Evolutionary conservation across 2,888 invertebrate genomes (phyloP).

Genomic region (Lepetodrilus schrolli): DNA sequence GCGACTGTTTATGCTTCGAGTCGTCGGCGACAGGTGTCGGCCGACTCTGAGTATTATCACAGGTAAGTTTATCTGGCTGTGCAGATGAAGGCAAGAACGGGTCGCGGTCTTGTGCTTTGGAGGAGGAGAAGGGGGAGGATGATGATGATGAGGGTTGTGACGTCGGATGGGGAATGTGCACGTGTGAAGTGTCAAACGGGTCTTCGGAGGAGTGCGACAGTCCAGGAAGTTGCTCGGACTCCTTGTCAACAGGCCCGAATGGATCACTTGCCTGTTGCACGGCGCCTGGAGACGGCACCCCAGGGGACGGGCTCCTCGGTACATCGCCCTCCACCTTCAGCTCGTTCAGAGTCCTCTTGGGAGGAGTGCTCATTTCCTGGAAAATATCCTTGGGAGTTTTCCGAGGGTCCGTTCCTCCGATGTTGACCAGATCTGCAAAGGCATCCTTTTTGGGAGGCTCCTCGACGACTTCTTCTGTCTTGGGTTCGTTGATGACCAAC

Average conservation of each 20-base stretch:
- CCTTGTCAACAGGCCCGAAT: constrained; percentile 42
- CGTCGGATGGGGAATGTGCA: constrained; percentile 33
- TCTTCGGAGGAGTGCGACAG: constrained; percentile 36
- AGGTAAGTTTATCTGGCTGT: constrained; percentile 33
- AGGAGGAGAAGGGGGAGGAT: too few relatives aligned
- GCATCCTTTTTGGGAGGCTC: constrained; percentile 32
- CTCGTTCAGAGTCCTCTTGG: constrained; percentile 61
- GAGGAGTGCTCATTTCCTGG: constrained; percentile 46
- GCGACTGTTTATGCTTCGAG: constrained; percentile 20
- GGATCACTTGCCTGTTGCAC: constrained; percentile 41
- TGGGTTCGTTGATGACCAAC: constrained; percentile 26
- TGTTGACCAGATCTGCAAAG: constrained; percentile 59
- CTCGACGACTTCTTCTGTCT: constrained; percentile 31
- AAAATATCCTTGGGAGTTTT: constrained; percentile 64
- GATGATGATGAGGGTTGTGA: constrained; percentile 13
- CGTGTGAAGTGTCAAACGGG: constrained; percentile 50
- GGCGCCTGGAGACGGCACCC: neutral
- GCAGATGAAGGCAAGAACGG: constrained; percentile 33
- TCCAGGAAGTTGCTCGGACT: constrained; percentile 32
- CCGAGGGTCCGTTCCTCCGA: neutral
- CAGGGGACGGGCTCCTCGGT: neutral
- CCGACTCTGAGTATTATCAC: neutral
- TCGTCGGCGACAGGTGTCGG: neutral
- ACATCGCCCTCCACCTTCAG: constrained; percentile 41
- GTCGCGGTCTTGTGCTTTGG: constrained; percentile 17